Evolutionary conservation across 1,140 invertebrate genomes (phyloP).

Genomic region (Drosophila malerkotliana): DNA sequence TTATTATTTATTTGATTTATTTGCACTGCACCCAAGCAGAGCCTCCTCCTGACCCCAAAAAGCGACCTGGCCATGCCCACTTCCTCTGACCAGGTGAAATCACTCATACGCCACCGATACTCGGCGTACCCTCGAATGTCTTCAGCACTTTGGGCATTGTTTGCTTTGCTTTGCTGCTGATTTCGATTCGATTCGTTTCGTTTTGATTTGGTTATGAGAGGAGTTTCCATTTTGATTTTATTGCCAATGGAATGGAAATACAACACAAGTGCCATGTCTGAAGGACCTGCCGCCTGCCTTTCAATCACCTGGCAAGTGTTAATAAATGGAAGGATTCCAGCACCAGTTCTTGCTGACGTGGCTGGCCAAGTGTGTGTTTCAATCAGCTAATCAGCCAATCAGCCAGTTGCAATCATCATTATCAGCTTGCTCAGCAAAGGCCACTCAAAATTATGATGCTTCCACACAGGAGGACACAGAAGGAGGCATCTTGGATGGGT

Average conservation of each 20-base stretch:
- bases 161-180: constrained; percentile 16
- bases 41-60: not conserved
- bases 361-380: not conserved
- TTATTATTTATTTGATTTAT: constrained; percentile 82
- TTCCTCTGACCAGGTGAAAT: constrained; percentile 43
- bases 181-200: constrained; percentile 14
- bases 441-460: constrained; percentile 63
- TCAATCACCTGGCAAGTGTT: not conserved
- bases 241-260: constrained; percentile 35
- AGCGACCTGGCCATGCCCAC: not conserved
- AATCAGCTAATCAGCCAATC: constrained; percentile 34
- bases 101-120: constrained; percentile 69
- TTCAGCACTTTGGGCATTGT: constrained; percentile 42
- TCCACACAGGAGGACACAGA: constrained; percentile 1
- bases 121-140: constrained; percentile 39
- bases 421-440: constrained; percentile 29
- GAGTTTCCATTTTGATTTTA: constrained; percentile 47
- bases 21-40: constrained; percentile 58
- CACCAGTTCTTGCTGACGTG: not conserved
- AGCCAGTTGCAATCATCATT: constrained; percentile 43
- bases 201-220: constrained; percentile 39
- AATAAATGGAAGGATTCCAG: not conserved
- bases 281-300: too few species aligned
- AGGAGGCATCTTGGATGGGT: not conserved
- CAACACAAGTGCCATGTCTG: too few species aligned